phyloP scores from a whole-genome alignment of 2,888 invertebrate species.

The Salticus scenicus region DNA sequence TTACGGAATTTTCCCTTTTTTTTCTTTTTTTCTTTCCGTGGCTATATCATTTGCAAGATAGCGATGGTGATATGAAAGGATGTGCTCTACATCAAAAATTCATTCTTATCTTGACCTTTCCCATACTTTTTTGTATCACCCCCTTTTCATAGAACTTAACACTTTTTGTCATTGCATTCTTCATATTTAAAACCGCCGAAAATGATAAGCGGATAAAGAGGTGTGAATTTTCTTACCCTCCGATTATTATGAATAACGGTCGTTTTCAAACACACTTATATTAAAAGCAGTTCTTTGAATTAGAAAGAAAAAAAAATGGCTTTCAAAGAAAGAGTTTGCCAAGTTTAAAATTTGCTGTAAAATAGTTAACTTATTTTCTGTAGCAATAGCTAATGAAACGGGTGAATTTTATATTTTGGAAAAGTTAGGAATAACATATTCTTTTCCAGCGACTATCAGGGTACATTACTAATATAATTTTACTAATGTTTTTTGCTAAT shows the following conservation, averaged over 20 bases:
- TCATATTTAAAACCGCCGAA: not conserved
- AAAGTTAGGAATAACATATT: no score
- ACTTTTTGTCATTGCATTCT: not conserved
- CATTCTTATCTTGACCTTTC: constrained; percentile 45
- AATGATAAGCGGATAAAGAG: constrained; percentile 11
- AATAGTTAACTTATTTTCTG: no score
- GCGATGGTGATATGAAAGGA: not conserved
- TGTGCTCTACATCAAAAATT: constrained; percentile 14
- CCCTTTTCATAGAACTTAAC: constrained; percentile 4
- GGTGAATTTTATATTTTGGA: no score
- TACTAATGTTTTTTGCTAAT: no score
- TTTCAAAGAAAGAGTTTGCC: not conserved
- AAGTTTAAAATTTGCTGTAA: no score
- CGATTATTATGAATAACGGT: not conserved
- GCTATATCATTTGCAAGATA: not conserved
- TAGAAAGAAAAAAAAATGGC: no score
- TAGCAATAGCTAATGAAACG: no score
- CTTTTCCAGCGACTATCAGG: no score
- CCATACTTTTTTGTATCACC: not conserved
- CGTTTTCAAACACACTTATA: no score
- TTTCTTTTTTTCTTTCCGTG: no score
- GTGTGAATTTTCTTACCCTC: constrained; percentile 5
- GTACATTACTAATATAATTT: no score
- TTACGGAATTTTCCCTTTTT: not conserved
- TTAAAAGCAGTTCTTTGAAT: no score